phyloP scores from a whole-genome alignment of 2,888 invertebrate genomes.

The Serrognathus titanus region DNA sequence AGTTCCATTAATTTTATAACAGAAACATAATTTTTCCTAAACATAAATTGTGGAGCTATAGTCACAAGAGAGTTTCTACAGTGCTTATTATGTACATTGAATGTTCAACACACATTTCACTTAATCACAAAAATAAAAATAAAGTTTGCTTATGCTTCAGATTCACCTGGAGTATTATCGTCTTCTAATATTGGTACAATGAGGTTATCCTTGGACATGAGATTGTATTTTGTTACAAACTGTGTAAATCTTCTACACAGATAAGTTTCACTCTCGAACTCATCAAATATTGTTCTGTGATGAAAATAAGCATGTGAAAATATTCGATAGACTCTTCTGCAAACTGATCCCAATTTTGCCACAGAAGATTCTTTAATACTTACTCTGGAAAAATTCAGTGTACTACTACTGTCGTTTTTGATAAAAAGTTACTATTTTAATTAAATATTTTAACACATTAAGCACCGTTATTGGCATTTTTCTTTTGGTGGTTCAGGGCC shows the following conservation, averaged over 20 bases:
- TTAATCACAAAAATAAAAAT: background rate
- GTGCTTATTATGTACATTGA: background rate
- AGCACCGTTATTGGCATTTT: background rate
- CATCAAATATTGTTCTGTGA: constrained; percentile 93
- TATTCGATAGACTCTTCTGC: constrained; percentile 96
- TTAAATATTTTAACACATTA: background rate
- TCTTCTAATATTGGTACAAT: constrained; percentile 95
- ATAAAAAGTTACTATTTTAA: background rate
- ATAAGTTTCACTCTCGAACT: constrained; percentile 95
- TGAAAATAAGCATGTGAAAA: constrained; percentile 99
- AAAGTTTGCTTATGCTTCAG: constrained; percentile 43
- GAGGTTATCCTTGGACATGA: constrained; percentile 97
- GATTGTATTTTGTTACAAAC: constrained; percentile 96
- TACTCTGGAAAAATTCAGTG: constrained; percentile 63
- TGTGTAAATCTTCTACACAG: constrained; percentile 94
- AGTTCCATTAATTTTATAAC: too few species aligned
- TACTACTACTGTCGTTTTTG: constrained; percentile 2
- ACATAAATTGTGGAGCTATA: too few species aligned
- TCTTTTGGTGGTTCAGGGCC: too few species aligned
- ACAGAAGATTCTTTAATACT: constrained; percentile 99
- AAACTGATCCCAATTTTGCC: constrained; percentile 96
- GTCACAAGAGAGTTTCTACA: too few species aligned
- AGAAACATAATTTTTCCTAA: too few species aligned
- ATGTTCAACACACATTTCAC: background rate
- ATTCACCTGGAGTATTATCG: constrained; percentile 58